Evolutionary conservation across 2,797 vertebrate species (phyloP).

Genomic region (Enteromius afrohamiltoni): DNA sequence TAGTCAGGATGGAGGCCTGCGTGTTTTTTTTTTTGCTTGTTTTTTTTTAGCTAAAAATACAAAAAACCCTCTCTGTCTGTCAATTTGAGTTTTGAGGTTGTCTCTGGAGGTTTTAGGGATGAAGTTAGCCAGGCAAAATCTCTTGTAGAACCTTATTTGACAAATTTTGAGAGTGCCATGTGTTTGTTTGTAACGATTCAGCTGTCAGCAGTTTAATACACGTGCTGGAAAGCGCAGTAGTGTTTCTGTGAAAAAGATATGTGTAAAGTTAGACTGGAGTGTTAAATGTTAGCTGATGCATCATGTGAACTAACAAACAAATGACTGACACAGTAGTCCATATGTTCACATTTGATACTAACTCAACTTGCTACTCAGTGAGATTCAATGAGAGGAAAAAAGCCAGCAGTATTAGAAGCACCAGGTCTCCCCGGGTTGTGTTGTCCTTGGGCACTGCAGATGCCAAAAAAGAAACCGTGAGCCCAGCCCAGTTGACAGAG

Average conservation of each 20-base stretch:
- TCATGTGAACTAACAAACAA: constrained; percentile 12
- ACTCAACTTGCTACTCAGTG: neutral
- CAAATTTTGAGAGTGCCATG: neutral
- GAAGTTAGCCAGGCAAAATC: neutral
- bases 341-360: neutral
- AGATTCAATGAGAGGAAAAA: neutral
- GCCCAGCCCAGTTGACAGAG: neutral
- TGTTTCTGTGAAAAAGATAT: neutral
- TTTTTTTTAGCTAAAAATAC: neutral
- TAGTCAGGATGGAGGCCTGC: neutral
- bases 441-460: constrained; percentile 10
- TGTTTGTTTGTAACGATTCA: neutral
- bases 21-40: neutral
- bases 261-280: constrained; percentile 10
- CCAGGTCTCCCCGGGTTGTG: neutral
- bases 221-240: neutral
- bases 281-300: constrained; percentile 11
- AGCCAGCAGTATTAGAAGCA: neutral
- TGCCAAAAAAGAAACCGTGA: constrained; percentile 13
- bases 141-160: neutral
- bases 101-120: neutral
- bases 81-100: neutral
- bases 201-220: constrained; percentile 2
- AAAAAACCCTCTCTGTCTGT: neutral
- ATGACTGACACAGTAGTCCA: neutral